Conservation (phyloP, 2,113 vertebrate species). For the Brienomyrus brachyistius region DNA sequence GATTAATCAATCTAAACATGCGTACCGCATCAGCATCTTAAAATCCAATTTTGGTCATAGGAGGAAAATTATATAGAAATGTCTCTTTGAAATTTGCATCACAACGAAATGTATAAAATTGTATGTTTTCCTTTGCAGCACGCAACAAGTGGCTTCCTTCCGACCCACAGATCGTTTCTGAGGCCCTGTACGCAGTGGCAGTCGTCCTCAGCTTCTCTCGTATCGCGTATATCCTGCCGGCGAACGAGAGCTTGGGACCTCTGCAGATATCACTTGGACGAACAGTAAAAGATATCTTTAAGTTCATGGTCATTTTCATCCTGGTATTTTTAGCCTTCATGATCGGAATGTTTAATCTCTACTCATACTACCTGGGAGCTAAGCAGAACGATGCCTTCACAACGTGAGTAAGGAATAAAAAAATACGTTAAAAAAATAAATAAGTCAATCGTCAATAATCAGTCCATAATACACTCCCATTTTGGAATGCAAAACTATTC, state of each 20-base stretch:
- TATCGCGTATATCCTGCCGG: constrained; percentile 94
- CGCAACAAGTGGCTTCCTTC: constrained; percentile 85
- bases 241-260: constrained; percentile 94
- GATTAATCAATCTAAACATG: background rate
- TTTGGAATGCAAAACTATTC: background rate
- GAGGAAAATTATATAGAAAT: background rate
- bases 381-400: constrained; percentile 97
- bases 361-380: constrained; percentile 89
- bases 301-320: constrained; percentile 99
- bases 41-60: background rate
- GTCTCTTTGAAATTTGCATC: background rate
- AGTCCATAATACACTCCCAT: background rate
- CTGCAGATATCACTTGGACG: constrained; percentile 94
- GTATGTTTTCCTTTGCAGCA: constrained; percentile 58
- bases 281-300: constrained; percentile 97
- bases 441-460: background rate
- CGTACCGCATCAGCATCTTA: background rate
- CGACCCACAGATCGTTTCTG: constrained; percentile 92
- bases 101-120: background rate
- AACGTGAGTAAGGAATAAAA: constrained; percentile 70
- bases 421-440: background rate
- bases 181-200: constrained; percentile 90
- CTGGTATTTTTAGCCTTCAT: constrained; percentile 97
- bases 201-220: constrained; percentile 95
- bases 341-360: constrained; percentile 99